Base-by-base conservation (phyloP, 2,888 invertebrate species). In the Tetheella fluctuosa region DNA sequence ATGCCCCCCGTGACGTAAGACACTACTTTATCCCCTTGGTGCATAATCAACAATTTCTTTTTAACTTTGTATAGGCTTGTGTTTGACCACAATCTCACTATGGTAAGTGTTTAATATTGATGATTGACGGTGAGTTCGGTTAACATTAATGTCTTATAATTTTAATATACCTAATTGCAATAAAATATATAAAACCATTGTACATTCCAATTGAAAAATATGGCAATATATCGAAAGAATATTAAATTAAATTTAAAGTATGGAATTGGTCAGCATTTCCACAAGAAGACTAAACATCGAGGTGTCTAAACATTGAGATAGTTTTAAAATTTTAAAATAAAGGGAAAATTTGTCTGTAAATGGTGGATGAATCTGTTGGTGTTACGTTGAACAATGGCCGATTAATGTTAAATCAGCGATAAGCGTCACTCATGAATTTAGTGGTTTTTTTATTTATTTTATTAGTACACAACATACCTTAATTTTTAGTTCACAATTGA, bases 251-350 rank as follows among this genome's bases (percentile, higher is more conserved):
- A 17, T 6, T 42, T 17, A 39, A 20, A 2, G 10, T 20, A n/a
- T 20, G 48, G 48, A 48, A 48, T 48, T 48, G 48, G 48, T 48
- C 48, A 48, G 48, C 48, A 20, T 48, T 48, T 48, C 48, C 48
- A 20, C 48, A 48, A 15, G 20, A 15, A n/a, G n/a, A n/a, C 4
- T n/a, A 10, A 20, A 48, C 48, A 48, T 20, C 20, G 48, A 48
- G 20, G 17, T 15, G 5, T 20, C 48, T 48, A 48, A 48, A 48
- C 48, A 48, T 2, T 20, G 48, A 48, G 48, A 48, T 48, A 17
- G 48, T 17, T 42, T 42, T 6, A 42, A 48, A 48, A 39, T 6
- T 34, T 13, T 13, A 34, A 17, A 42, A 17, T 7, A 42, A 20
- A 10, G 20, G 20, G 48, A 20, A 20, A 48, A 10, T 20, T 10